A percentile compares a stretch with the other conserved stretches of the same genome.
These are phyloP conservation scores for Leptodactylus fuscus DNA, from an alignment of 2,113 vertebrate genomes.

Conservation along the genomic window DNA sequence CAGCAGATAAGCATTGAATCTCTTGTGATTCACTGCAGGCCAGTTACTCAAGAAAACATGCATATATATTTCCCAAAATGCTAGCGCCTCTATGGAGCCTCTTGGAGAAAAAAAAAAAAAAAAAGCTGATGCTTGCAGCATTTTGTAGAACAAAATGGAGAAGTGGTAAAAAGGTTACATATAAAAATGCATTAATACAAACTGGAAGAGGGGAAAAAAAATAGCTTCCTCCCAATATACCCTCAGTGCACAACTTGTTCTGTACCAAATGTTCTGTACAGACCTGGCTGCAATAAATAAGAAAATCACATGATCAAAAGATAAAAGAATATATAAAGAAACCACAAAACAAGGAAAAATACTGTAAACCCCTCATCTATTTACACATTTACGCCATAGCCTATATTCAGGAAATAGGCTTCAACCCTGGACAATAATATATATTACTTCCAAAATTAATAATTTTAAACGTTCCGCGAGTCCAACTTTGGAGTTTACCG, in stretches of 20 bases:
- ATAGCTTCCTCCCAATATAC: background rate
- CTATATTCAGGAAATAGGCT: conserved; percentile 64
- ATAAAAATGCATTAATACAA: conserved; percentile 18
- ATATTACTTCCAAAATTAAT: conserved; percentile 6
- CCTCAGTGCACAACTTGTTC: conserved; percentile 41
- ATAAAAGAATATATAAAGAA: conserved; percentile 48
- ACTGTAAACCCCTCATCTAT: conserved; percentile 63
- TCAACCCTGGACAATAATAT: conserved; percentile 61
- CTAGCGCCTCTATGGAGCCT: background rate
- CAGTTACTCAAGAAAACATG: conserved; percentile 20
- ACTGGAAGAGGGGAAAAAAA: background rate
- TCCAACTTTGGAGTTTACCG: conserved; percentile 79
- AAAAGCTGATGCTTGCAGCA: background rate
- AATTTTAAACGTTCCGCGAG: conserved; percentile 66
- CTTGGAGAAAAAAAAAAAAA: background rate
- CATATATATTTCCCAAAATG: background rate
- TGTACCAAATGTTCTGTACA: conserved; percentile 29
- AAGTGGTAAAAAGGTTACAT: background rate
- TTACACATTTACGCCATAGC: conserved; percentile 56
- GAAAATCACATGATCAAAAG: conserved; percentile 52
- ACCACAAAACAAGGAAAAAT: conserved; percentile 58
- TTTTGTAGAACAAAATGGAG: background rate
- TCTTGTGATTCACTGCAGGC: background rate
- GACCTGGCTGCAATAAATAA: conserved; percentile 55
- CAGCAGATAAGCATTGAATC: background rate